Percentiles rank a stretch among this genome's conserved stretches.
Conservation (phyloP, 1,140 invertebrate genomes). For the Rhopalosiphum maidis region DNA sequence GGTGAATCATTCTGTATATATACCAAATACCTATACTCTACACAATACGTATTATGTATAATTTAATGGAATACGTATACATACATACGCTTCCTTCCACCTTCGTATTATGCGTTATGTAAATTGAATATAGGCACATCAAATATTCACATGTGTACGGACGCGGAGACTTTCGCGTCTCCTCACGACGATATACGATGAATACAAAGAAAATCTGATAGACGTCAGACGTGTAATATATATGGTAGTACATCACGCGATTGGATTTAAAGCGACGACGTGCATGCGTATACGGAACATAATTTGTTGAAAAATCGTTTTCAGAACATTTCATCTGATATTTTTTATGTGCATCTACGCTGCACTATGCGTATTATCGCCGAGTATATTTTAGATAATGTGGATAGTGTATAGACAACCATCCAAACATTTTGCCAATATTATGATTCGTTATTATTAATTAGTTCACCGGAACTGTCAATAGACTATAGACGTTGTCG, state of each 20-base stretch:
- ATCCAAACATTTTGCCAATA: neutral
- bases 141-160: neutral
- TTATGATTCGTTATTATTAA: neutral
- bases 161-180: neutral
- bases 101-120: neutral
- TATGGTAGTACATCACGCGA: neutral
- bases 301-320: slow-evolving; percentile 1
- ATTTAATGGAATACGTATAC: neutral
- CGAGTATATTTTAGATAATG: neutral
- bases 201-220: slow-evolving; percentile 11
- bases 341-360: neutral
- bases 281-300: neutral
- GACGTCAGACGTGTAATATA: neutral
- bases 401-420: neutral
- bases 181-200: neutral
- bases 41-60: neutral
- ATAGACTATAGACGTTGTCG: neutral
- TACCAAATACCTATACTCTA: neutral
- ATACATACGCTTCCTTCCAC: neutral
- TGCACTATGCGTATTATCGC: neutral
- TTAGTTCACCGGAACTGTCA: neutral
- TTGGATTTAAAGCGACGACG: neutral
- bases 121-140: neutral
- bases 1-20: no score
- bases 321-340: neutral